Evolutionary conservation across 2,888 invertebrate genomes (phyloP).

Genomic region (Carpatolechia fugitivella): DNA sequence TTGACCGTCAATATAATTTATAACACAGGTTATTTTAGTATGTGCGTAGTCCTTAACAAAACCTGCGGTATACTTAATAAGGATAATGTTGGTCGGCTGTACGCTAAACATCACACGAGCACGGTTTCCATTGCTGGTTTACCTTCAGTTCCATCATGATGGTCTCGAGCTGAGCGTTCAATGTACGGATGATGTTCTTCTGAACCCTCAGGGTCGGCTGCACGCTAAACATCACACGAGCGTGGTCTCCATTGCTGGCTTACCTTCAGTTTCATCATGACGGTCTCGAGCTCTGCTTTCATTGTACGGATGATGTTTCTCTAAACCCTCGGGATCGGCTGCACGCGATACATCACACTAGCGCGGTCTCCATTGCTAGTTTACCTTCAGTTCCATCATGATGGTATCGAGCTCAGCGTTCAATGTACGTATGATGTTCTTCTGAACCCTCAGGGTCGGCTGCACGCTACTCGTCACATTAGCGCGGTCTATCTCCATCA

Average conservation of each 20-base stretch:
- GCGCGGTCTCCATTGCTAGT: not conserved
- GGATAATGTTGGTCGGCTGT: no score
- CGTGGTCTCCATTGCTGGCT: not conserved
- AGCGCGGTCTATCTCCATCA: conserved; percentile 89
- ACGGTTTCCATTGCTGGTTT: not conserved
- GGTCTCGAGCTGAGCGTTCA: conserved; percentile 82
- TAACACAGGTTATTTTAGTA: no score
- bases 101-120: no score
- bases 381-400: conserved; percentile 79
- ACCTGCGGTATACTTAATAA: no score
- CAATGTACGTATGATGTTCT: conserved; percentile 80
- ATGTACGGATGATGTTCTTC: conserved; percentile 79
- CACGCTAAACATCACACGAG: no score
- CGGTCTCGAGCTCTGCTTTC: conserved; percentile 81
- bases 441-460: conserved; percentile 81
- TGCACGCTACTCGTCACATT: conserved; percentile 85
- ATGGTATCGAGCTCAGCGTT: conserved; percentile 82
- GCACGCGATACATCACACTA: no score
- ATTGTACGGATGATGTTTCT: conserved; percentile 80
- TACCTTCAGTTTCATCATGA: conserved; percentile 81
- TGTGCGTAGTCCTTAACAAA: no score
- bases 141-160: conserved; percentile 81
- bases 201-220: conserved; percentile 83
- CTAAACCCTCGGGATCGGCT: conserved; percentile 82
- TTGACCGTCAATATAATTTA: no score